phyloP scores from a whole-genome alignment of 2,888 invertebrate genomes.

The Cheilosia scutellata region DNA sequence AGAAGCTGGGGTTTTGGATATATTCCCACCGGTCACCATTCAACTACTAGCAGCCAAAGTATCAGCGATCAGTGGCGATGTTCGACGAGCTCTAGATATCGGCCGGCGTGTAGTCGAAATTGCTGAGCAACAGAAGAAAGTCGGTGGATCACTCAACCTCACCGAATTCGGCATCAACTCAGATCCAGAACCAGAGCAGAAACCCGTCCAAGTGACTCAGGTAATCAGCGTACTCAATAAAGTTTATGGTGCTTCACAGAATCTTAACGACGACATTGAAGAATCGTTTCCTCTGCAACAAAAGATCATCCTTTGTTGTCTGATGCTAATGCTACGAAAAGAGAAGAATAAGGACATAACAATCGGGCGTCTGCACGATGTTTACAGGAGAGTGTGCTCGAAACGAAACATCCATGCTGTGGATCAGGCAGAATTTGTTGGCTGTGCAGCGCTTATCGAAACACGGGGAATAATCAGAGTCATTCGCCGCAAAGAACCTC shows the following conservation, averaged over 20 bases:
- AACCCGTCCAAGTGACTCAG: constrained; percentile 91
- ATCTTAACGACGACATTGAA: constrained; percentile 87
- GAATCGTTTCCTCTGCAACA: constrained; percentile 95
- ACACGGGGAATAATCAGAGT: constrained; percentile 91
- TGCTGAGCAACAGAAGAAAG: constrained; percentile 86
- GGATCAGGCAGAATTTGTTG: constrained; percentile 91
- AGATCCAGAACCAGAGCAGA: constrained; percentile 82
- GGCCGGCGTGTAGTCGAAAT: constrained; percentile 95
- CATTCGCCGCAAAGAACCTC: constrained; percentile 86
- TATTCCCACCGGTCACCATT: constrained; percentile 93
- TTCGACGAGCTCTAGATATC: constrained; percentile 96
- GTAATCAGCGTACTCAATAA: constrained; percentile 92
- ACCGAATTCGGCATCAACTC: constrained; percentile 50
- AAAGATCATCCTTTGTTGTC: constrained; percentile 93
- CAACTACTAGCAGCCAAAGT: constrained; percentile 97
- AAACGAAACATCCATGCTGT: constrained; percentile 90
- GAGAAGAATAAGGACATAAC: constrained; percentile 93
- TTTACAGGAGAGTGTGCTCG: constrained; percentile 90
- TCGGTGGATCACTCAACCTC: constrained; percentile 53
- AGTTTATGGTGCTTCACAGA: constrained; percentile 92
- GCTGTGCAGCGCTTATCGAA: constrained; percentile 92
- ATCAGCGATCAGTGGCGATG: constrained; percentile 96
- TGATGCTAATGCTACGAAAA: constrained; percentile 92
- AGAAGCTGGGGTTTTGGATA: constrained; percentile 87
- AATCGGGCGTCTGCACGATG: constrained; percentile 90